A percentile compares a stretch with the other conserved stretches of the same genome.
Conservation (phyloP, 2,888 invertebrate species). For the Vannuccia rotundouncinata region DNA sequence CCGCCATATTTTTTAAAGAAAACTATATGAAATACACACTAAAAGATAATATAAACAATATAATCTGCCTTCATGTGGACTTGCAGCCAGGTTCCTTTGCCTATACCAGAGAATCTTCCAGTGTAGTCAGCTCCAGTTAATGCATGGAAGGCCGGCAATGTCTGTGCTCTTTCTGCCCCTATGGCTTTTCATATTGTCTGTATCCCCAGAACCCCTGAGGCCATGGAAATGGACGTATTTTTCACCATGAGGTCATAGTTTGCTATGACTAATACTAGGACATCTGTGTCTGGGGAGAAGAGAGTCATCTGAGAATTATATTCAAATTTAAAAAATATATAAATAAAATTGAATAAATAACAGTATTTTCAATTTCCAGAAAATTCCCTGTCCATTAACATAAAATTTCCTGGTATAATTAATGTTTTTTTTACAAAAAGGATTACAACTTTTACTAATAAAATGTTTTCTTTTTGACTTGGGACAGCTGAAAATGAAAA, state of each 20-base stretch:
- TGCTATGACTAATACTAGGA: conserved; percentile 31
- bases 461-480: too few species aligned
- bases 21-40: too few species aligned
- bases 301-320: conserved; percentile 29
- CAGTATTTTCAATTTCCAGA: too few species aligned
- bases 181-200: conserved; percentile 24
- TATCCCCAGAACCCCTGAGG: background rate
- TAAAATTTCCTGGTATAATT: too few species aligned
- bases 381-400: too few species aligned
- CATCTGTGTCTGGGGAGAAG: conserved; percentile 30
- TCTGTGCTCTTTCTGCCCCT: conserved; percentile 21
- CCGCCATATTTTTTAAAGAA: too few species aligned
- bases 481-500: too few species aligned
- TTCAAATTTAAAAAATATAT: too few species aligned
- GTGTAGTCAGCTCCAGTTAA: conserved; percentile 38
- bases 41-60: too few species aligned
- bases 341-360: too few species aligned
- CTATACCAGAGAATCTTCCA: conserved; percentile 38
- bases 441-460: too few species aligned
- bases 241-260: conserved; percentile 28
- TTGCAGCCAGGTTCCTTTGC: conserved; percentile 38
- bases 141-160: conserved; percentile 25
- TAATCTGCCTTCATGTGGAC: conserved; percentile 13
- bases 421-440: too few species aligned
- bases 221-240: conserved; percentile 29